These are phyloP conservation scores for Cynaeus angustus DNA, from an alignment of 2,888 invertebrate genomes.

Conservation along the genomic window DNA sequence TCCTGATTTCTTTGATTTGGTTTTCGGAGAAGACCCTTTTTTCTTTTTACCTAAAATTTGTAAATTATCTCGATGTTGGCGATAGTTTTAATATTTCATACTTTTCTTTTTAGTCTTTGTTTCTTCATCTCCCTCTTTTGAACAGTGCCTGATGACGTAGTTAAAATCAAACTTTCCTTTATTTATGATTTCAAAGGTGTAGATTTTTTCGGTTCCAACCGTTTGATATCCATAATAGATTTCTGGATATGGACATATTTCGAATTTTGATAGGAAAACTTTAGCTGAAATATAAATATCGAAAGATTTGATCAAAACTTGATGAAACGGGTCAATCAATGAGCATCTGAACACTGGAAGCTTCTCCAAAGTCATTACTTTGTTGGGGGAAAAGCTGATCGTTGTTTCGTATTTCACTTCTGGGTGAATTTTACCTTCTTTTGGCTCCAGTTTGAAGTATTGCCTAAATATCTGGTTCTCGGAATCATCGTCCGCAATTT, in stretches of 20 bases:
- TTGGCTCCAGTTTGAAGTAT: slow-evolving; percentile 53
- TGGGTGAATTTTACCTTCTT: slow-evolving; percentile 40
- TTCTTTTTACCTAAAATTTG: slow-evolving; percentile 47
- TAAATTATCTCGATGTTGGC: no score
- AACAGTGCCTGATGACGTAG: slow-evolving; percentile 57
- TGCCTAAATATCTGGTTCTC: slow-evolving; percentile 39
- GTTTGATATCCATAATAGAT: slow-evolving; percentile 77
- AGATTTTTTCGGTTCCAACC: slow-evolving; percentile 73
- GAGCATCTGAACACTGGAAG: slow-evolving; percentile 62
- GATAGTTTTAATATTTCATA: no score
- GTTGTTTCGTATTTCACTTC: slow-evolving; percentile 55
- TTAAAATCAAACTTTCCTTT: slow-evolving; percentile 75
- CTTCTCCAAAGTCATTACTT: slow-evolving; percentile 59
- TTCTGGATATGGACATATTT: slow-evolving; percentile 75
- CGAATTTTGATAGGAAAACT: slow-evolving; percentile 69
- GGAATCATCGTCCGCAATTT: slow-evolving; percentile 43
- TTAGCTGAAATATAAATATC: slow-evolving; percentile 62
- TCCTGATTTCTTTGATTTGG: slow-evolving; percentile 49
- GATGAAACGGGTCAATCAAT: slow-evolving; percentile 61
- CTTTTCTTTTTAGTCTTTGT: slow-evolving; percentile 28
- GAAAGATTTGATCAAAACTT: slow-evolving; percentile 61
- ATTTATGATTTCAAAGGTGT: slow-evolving; percentile 76
- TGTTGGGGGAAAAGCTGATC: slow-evolving; percentile 59
- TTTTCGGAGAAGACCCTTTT: slow-evolving; percentile 10
- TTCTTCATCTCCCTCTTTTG: background rate